These are phyloP conservation scores for Petromus typicus DNA, from an alignment of 2,113 vertebrate genomes.

Conservation along the genomic window DNA sequence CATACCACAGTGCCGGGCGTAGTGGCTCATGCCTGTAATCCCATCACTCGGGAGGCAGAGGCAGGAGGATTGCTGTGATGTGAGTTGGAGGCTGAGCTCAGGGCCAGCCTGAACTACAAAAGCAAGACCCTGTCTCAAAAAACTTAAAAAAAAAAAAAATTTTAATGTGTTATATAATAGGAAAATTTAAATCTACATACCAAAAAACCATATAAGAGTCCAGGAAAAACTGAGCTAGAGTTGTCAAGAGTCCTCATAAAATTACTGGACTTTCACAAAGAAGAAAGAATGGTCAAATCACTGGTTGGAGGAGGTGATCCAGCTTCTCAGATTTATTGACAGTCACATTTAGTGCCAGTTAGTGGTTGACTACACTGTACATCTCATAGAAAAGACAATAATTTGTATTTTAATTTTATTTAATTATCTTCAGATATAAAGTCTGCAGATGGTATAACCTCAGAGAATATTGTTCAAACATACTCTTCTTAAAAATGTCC, in stretches of 20 bases:
- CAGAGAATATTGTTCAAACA: background rate
- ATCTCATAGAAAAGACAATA: background rate
- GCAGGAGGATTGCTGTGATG: too few relatives aligned
- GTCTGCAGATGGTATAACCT: slow-evolving; percentile 9
- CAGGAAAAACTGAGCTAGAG: background rate
- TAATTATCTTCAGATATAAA: background rate
- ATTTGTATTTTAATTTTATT: slow-evolving; percentile 26
- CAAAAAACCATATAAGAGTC: background rate
- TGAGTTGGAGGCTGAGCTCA: too few relatives aligned
- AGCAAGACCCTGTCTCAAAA: too few relatives aligned
- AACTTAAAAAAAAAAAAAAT: too few relatives aligned
- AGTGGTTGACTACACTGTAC: background rate
- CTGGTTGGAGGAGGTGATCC: background rate
- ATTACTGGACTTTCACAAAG: background rate
- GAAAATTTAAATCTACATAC: background rate
- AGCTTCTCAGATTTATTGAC: background rate
- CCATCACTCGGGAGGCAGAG: too few relatives aligned
- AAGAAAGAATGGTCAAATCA: background rate
- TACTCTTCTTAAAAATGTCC: background rate
- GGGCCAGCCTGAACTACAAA: too few relatives aligned
- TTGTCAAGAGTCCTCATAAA: background rate
- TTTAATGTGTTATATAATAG: background rate
- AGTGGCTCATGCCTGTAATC: too few relatives aligned
- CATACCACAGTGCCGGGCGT: too few relatives aligned
- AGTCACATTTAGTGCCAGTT: background rate